These are phyloP conservation scores for Actinemys pallida DNA, from an alignment of 2,113 vertebrate genomes.

Conservation along the genomic window DNA sequence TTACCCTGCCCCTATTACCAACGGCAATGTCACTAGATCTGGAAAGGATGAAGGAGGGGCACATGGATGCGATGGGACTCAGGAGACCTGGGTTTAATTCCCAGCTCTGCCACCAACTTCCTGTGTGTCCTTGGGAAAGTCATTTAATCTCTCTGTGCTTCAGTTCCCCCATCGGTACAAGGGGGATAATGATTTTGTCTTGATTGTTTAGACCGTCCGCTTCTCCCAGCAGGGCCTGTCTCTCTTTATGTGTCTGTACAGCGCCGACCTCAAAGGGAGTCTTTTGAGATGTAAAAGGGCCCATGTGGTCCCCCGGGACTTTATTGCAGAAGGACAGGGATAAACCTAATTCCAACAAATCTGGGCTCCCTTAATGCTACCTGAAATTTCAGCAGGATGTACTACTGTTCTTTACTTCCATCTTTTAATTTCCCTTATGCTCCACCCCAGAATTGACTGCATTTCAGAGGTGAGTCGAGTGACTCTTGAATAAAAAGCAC, in stretches of 20 bases:
- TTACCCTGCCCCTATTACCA: fast-evolving
- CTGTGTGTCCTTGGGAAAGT: neutral
- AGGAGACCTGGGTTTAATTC: fast-evolving
- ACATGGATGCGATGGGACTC: fast-evolving
- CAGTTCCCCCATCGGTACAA: fast-evolving
- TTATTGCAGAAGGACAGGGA: fast-evolving
- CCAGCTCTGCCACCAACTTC: neutral
- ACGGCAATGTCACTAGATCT: fast-evolving
- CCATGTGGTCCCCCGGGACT: neutral
- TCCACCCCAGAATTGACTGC: neutral
- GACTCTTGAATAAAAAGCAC: neutral
- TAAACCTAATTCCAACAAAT: fast-evolving
- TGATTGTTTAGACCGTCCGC: neutral
- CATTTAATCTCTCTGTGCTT: neutral
- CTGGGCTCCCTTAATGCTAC: fast-evolving
- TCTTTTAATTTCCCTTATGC: fast-evolving
- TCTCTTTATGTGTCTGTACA: fast-evolving
- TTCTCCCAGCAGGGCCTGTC: neutral
- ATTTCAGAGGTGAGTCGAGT: neutral
- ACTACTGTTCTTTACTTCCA: neutral
- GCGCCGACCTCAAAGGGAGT: fast-evolving
- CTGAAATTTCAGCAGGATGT: neutral
- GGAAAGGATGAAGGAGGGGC: neutral
- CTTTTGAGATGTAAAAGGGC: neutral
- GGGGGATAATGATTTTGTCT: neutral